A percentile compares a stretch with the other conserved stretches of the same genome.
Evolutionary conservation across 1,140 invertebrate species (phyloP).

Genomic region (Ceratoteleas bidentatus): DNA sequence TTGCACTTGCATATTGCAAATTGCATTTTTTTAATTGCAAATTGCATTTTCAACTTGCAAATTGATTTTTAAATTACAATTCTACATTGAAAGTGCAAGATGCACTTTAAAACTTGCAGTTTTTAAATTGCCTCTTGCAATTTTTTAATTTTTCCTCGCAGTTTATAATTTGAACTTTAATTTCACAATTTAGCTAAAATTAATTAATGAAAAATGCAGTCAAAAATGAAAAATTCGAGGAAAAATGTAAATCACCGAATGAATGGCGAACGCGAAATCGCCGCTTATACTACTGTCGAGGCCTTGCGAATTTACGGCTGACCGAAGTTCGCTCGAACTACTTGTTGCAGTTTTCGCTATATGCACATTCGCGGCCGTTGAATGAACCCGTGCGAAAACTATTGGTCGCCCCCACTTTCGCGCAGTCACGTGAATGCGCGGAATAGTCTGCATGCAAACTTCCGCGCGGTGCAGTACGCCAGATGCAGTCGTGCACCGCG

Average conservation of each 20-base stretch:
- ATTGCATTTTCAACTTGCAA: too few species aligned
- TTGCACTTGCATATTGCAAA: too few species aligned
- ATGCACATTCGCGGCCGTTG: slow-evolving; percentile 42
- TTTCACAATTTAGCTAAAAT: too few species aligned
- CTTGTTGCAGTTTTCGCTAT: slow-evolving; percentile 58
- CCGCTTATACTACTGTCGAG: slow-evolving; percentile 42
- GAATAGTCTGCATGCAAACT: slow-evolving; percentile 69
- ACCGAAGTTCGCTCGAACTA: slow-evolving; percentile 45
- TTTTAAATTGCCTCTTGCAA: too few species aligned
- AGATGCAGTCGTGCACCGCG: slow-evolving; percentile 43
- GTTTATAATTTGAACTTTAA: too few species aligned
- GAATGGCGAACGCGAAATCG: slow-evolving; percentile 19
- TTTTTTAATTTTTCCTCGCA: too few species aligned
- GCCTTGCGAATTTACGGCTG: slow-evolving; percentile 50
- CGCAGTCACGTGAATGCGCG: slow-evolving; percentile 61
- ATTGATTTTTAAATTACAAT: too few species aligned
- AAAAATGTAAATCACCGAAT: too few species aligned
- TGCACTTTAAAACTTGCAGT: too few species aligned
- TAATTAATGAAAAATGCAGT: too few species aligned
- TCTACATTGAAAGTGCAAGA: too few species aligned
- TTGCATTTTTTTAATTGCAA: too few species aligned
- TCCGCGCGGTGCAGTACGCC: slow-evolving; percentile 53
- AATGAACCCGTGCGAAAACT: slow-evolving; percentile 63
- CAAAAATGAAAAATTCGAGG: neutral
- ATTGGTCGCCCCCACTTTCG: slow-evolving; percentile 58